Conservation (phyloP, 2,113 vertebrate species). For the Anolis carolinensis region DNA sequence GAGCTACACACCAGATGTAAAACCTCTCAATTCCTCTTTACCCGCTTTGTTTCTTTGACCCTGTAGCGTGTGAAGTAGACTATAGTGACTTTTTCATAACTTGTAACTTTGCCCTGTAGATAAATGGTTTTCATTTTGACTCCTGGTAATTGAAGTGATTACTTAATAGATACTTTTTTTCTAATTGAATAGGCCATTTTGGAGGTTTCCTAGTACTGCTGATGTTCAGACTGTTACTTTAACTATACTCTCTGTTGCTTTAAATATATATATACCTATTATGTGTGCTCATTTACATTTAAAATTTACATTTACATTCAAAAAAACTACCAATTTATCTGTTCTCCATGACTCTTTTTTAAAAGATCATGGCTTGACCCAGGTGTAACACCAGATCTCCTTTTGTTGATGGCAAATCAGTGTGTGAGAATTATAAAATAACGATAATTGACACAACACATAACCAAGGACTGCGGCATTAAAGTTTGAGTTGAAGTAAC, state of each 20-base stretch:
- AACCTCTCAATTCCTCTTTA: neutral
- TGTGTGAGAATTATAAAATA: neutral
- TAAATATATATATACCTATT: neutral
- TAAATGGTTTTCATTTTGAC: neutral
- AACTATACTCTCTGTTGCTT: neutral
- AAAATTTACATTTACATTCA: too few relatives aligned
- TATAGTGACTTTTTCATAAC: neutral
- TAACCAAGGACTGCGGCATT: too few relatives aligned
- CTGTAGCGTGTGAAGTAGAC: neutral
- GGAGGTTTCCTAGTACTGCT: neutral
- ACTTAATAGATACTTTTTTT: neutral
- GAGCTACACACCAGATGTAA: too few relatives aligned
- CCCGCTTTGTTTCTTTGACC: neutral
- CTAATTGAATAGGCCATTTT: neutral
- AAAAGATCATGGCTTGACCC: neutral
- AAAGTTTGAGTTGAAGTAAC: too few relatives aligned
- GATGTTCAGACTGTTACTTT: neutral
- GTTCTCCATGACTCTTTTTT: neutral
- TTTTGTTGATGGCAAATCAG: neutral
- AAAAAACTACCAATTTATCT: neutral
- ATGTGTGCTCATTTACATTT: neutral
- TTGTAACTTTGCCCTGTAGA: neutral
- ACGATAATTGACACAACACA: neutral
- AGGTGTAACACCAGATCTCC: neutral
- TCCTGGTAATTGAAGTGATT: neutral